Conservation (phyloP, 2,888 invertebrate genomes). For the Opisthograptis luteolata region DNA sequence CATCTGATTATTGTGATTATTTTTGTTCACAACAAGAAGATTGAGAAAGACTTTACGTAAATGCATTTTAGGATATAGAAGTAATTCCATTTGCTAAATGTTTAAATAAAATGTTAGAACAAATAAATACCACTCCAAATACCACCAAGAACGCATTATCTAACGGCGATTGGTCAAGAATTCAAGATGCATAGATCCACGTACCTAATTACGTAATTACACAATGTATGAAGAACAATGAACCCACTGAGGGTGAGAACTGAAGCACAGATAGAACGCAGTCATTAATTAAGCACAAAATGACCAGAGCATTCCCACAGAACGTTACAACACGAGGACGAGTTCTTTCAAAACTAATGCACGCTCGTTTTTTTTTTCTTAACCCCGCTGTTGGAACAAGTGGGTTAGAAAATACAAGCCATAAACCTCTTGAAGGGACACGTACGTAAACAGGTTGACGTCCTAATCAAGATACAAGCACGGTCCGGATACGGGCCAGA, state of each 20-base stretch:
- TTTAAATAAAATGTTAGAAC: no score
- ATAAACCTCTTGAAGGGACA: conserved; percentile 38
- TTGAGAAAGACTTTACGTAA: no score
- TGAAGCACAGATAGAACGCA: conserved; percentile 24
- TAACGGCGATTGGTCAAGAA: conserved; percentile 36
- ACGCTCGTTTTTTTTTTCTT: conserved; percentile 25
- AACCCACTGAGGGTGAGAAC: conserved; percentile 36
- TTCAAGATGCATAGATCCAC: conserved; percentile 38
- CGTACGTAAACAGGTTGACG: conserved; percentile 61
- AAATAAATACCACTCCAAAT: no score
- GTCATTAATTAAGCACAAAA: conserved; percentile 38
- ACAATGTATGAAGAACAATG: conserved; percentile 35
- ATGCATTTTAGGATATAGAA: no score
- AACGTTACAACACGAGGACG: conserved; percentile 28
- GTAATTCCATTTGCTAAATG: no score
- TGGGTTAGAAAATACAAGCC: conserved; percentile 34
- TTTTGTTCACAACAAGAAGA: no score
- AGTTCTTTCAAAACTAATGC: conserved; percentile 30
- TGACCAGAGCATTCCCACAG: conserved; percentile 35
- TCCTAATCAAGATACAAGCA: conserved; percentile 60
- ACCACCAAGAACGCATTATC: conserved; percentile 23
- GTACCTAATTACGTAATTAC: conserved; percentile 37
- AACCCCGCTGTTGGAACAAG: conserved; percentile 11
- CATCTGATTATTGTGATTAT: no score
- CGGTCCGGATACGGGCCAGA: conserved; percentile 45